These are phyloP conservation scores for Nyctibius bracteatus DNA, from an alignment of 2,113 vertebrate species.

Conservation along the genomic window DNA sequence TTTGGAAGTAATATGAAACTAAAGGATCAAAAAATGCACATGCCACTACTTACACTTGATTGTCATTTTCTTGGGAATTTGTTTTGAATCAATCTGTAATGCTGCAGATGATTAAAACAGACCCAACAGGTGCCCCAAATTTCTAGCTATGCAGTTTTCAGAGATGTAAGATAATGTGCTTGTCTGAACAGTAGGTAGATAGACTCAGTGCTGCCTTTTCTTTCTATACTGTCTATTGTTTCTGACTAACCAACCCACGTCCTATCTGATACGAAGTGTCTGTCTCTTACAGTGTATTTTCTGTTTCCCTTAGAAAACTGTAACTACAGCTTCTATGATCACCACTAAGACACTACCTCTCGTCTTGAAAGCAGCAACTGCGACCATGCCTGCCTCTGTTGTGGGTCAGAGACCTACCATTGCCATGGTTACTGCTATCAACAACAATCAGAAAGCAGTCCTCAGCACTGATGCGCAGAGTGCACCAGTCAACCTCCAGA, in stretches of 20 bases:
- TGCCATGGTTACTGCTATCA: constrained; percentile 96
- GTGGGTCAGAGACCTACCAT: constrained; percentile 92
- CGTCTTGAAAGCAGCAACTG: constrained; percentile 95
- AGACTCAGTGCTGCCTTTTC: constrained; percentile 39
- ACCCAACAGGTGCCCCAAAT: background rate
- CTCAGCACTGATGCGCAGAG: constrained; percentile 87
- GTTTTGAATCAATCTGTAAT: background rate
- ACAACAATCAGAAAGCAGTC: constrained; percentile 88
- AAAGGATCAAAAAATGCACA: background rate
- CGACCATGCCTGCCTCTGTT: constrained; percentile 87
- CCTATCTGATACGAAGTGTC: constrained; percentile 28
- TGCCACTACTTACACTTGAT: background rate
- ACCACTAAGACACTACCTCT: constrained; percentile 98
- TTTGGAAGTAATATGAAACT: background rate
- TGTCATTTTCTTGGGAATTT: background rate
- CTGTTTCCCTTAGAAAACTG: constrained; percentile 85
- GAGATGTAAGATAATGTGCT: background rate
- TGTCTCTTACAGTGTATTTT: constrained; percentile 67
- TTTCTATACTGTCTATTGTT: constrained; percentile 33
- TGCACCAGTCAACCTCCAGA: constrained; percentile 94
- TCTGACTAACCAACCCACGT: constrained; percentile 39
- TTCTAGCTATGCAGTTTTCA: background rate
- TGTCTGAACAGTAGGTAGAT: constrained; percentile 3
- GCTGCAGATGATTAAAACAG: background rate
- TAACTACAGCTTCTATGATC: constrained; percentile 95